Conservation (phyloP, 2,113 vertebrate species). For the Herpailurus yagouaroundi region DNA sequence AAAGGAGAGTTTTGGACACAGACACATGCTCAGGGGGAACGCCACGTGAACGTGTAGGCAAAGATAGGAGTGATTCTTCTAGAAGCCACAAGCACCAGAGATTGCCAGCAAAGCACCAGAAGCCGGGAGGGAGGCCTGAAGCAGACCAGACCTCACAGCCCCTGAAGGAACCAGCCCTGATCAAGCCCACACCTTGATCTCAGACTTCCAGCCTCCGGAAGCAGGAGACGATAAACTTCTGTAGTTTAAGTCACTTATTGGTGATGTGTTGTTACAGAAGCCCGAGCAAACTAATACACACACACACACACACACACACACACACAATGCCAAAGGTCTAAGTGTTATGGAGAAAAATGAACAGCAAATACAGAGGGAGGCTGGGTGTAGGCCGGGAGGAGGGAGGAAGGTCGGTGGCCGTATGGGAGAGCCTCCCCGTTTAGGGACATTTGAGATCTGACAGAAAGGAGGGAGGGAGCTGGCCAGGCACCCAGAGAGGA, state of each 20-base stretch:
- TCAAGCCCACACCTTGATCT: background rate
- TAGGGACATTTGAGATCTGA: background rate
- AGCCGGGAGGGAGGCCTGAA: background rate
- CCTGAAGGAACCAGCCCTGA: background rate
- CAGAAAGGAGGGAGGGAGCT: background rate
- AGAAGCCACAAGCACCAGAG: accelerated
- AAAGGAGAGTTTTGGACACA: background rate
- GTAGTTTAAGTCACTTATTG: too few species aligned
- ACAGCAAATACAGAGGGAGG: background rate
- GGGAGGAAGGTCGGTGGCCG: background rate
- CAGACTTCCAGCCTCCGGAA: background rate
- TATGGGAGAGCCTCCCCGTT: background rate
- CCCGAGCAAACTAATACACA: background rate
- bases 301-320: too few species aligned
- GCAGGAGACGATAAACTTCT: background rate
- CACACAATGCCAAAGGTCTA: background rate
- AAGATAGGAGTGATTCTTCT: background rate
- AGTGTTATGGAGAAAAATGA: background rate
- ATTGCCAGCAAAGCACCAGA: too few species aligned
- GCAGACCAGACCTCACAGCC: too few species aligned
- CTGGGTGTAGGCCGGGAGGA: too few species aligned
- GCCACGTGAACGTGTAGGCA: accelerated
- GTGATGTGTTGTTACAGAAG: background rate
- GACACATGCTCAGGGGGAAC: background rate
- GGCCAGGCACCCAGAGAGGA: background rate